These are phyloP conservation scores for Odocoileus hemionus DNA, from an alignment of 2,113 vertebrate genomes.

Conservation along the genomic window DNA sequence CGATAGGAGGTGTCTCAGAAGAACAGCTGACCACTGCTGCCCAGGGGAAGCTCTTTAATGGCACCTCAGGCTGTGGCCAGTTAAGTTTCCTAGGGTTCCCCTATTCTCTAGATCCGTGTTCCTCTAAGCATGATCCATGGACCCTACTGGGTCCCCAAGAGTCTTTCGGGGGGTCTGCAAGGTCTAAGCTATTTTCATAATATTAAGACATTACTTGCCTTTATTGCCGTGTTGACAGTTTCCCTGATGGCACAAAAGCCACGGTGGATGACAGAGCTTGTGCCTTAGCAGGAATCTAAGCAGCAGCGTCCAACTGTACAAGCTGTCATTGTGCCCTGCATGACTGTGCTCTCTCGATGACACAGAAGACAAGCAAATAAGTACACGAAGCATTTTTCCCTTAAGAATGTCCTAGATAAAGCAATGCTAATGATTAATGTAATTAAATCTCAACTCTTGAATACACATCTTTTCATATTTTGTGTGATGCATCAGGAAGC, in stretches of 20 bases:
- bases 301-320: rapidly evolving
- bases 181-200: neutral
- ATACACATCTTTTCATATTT: neutral
- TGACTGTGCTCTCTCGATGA: rapidly evolving
- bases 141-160: neutral
- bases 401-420: neutral
- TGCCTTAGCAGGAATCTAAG: neutral
- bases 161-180: neutral
- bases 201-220: neutral
- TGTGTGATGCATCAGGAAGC: neutral
- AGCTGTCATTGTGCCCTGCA: rapidly evolving
- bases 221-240: neutral
- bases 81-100: neutral
- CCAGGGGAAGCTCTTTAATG: neutral
- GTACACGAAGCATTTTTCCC: neutral
- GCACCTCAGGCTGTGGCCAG: neutral
- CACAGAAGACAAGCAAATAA: neutral
- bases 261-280: too few relatives aligned
- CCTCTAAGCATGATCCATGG: neutral
- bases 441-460: neutral
- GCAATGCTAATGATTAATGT: neutral
- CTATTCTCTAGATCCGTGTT: neutral
- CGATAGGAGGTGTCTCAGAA: neutral
- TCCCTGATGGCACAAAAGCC: neutral
- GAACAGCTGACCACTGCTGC: too few relatives aligned